Evolutionary conservation across 2,113 vertebrate species (phyloP), one percentile per base, ranked within the genome.

Genomic region (Aplodontia rufa): DNA sequence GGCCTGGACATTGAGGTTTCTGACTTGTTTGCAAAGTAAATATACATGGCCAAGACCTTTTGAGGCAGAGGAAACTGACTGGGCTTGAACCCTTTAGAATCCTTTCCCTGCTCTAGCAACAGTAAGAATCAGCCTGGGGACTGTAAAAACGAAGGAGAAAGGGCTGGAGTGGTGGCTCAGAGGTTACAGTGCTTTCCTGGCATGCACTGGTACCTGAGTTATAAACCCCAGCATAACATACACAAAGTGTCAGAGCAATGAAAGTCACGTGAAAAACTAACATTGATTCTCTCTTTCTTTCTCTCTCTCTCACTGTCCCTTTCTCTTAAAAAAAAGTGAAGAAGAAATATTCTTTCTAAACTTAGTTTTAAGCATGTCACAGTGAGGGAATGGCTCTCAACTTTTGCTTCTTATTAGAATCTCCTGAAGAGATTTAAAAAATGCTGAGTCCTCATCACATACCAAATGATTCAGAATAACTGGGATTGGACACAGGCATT

Each of bases 371-470:
- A 93, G 51, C 51, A 49, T 20, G 80, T 19, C 64, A 69, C 47
- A 40, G 7, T 20, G 58, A 7, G 42, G n/a, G 22, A 87, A 14
- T 71, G 12, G 40, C 30, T 37, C 22, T 86, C 60, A 64, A 78
- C 26, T 19, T 28, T 69, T 92, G 66, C 69, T 72, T 92, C 51
- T 51, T 58, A 76, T 90, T 87, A 92, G 37, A 92, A 85, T 2
- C 92, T 88, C 85, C 47, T 92, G 64, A 72, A 93, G 71, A 94
- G 71, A 47, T 92, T 84, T 40, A 79, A 82, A 86, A 87, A 51
- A 17, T 49, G 26, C 60, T 11, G 69, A n/a, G 16, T 32, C 47
- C 32, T 79, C 68, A 95, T 32, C 75, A 19, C 42, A 53, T 30
- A 94, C 3, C 37, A 90, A 89, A 66, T 87, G 78, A 95, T 24